Conservation (phyloP, 2,797 vertebrate genomes). For the Sebastes itinus region DNA sequence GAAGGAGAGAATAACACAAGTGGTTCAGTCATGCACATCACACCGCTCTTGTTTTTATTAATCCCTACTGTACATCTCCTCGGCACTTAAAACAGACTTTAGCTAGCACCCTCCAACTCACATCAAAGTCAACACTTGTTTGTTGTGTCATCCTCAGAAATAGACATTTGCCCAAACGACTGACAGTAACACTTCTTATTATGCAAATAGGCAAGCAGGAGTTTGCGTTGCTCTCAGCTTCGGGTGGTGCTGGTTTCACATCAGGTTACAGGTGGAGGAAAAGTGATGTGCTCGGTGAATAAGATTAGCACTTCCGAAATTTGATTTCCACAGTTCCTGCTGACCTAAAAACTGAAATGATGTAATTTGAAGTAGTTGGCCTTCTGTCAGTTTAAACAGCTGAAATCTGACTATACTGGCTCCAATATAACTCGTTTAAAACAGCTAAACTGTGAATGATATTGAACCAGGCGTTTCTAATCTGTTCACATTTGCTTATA, state of each 20-base stretch:
- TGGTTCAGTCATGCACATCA: constrained; percentile 82
- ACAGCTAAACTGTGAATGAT: background rate
- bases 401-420: background rate
- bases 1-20: constrained; percentile 78
- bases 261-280: constrained; percentile 50
- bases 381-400: constrained; percentile 7
- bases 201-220: constrained; percentile 42
- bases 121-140: constrained; percentile 69
- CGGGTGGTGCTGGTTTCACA: constrained; percentile 6
- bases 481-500: background rate
- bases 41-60: constrained; percentile 80
- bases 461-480: background rate
- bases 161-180: constrained; percentile 60
- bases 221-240: background rate
- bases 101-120: constrained; percentile 46
- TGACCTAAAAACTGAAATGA: constrained; percentile 12
- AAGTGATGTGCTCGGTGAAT: constrained; percentile 3
- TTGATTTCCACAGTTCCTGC: background rate
- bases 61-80: constrained; percentile 78
- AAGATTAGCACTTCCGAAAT: constrained; percentile 1
- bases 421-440: constrained; percentile 13
- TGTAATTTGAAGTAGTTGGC: background rate
- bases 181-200: constrained; percentile 35
- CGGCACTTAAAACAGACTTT: constrained; percentile 74
- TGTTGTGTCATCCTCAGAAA: constrained; percentile 65